Conservation (phyloP, 2,888 invertebrate genomes). For the Agriopis leucophaearia region DNA sequence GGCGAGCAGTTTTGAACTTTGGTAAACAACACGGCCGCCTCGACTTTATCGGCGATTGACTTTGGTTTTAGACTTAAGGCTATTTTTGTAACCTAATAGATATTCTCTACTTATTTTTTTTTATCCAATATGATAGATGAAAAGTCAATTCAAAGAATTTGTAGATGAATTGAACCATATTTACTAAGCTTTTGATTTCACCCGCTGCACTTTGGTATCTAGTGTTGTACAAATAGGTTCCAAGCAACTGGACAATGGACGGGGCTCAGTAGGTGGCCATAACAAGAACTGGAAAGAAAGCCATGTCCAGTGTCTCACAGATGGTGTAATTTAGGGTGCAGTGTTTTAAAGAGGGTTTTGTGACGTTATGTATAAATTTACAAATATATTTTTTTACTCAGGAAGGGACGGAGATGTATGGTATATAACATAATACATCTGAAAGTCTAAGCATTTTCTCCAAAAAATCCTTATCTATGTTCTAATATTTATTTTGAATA, state of each 20-base stretch:
- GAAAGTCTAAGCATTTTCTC: no score
- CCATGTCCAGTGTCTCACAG: slow-evolving; percentile 21
- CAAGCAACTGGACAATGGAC: slow-evolving; percentile 23
- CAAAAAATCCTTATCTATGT: no score
- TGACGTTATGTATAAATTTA: background rate
- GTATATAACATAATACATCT: no score
- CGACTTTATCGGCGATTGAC: no score
- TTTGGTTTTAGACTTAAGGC: no score
- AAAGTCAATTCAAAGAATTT: background rate
- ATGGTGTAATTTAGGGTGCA: slow-evolving; percentile 18
- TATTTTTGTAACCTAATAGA: no score
- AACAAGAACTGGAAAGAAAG: background rate
- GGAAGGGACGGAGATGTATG: no score
- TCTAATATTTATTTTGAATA: no score
- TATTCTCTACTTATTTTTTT: no score
- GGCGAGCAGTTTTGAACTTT: no score
- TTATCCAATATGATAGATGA: background rate
- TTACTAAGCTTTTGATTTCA: background rate
- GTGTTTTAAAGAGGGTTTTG: background rate
- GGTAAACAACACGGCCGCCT: no score
- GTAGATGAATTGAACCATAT: background rate
- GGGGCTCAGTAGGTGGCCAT: slow-evolving; percentile 15
- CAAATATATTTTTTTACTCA: background rate
- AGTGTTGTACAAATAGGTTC: background rate
- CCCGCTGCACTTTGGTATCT: background rate